A percentile compares a stretch with the other conserved stretches of the same genome.
phyloP scores from a whole-genome alignment of 2,797 vertebrate genomes.

The Scolopax rusticola region DNA sequence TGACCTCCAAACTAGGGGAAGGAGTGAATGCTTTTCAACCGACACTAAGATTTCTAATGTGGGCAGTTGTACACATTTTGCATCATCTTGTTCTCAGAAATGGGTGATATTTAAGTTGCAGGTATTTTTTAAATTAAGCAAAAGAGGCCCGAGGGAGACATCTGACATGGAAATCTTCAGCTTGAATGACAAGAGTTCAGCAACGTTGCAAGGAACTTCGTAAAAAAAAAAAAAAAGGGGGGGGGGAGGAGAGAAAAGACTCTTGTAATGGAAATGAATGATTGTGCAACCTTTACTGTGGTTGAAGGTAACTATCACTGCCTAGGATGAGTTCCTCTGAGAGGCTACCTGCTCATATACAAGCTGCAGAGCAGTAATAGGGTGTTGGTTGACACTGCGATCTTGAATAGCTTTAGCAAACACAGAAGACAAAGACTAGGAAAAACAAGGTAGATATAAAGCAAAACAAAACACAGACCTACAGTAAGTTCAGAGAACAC shows the following conservation, averaged over 20 bases:
- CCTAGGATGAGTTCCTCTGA: neutral
- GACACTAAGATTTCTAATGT: neutral
- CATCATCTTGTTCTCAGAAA: neutral
- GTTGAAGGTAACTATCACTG: neutral
- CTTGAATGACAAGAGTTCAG: neutral
- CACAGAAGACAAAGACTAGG: neutral
- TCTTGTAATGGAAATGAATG: neutral
- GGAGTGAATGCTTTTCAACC: neutral
- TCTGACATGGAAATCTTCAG: neutral
- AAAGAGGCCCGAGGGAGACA: neutral
- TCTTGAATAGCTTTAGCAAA: slow-evolving; percentile 29
- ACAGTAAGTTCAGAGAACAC: neutral
- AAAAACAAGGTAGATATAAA: neutral
- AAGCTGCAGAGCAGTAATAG: neutral
- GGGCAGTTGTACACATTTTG: neutral
- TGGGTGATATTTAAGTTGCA: neutral
- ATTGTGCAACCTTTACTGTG: neutral
- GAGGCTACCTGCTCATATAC: neutral
- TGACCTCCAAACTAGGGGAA: neutral
- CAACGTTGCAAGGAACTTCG: neutral
- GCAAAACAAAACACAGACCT: neutral
- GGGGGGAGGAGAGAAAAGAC: neutral
- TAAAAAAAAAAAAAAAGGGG: accelerated
- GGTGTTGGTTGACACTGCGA: neutral
- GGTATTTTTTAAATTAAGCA: neutral